Evolutionary conservation across 2,113 vertebrate species (phyloP).

Genomic region (Vulpes ferrilata): DNA sequence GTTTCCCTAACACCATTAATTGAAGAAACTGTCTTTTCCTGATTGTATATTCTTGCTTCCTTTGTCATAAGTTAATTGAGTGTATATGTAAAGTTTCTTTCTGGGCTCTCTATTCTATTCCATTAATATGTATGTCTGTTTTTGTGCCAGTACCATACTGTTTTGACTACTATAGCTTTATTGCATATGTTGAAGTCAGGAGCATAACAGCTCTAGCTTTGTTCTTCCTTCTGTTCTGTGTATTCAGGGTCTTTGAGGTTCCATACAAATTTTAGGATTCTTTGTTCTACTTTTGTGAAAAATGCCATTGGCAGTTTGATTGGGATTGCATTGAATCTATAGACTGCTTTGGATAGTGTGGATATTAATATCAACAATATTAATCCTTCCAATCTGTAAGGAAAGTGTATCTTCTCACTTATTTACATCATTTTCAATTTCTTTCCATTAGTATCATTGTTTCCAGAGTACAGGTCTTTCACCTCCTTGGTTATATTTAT

Average conservation of each 20-base stretch:
- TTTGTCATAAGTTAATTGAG: not conserved
- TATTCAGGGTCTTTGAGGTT: not conserved
- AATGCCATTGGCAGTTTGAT: not conserved
- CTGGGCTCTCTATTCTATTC: not conserved
- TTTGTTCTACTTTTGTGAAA: not conserved
- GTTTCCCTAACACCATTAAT: not conserved
- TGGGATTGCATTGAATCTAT: not conserved
- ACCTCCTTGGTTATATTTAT: not conserved
- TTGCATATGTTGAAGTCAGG: not conserved
- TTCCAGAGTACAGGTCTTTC: not conserved
- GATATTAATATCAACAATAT: not conserved
- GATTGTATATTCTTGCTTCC: not conserved
- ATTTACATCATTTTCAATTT: not conserved
- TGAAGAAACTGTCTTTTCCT: not conserved
- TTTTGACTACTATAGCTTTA: not conserved
- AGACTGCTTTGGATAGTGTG: not conserved
- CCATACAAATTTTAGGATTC: not conserved
- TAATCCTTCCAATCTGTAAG: not conserved
- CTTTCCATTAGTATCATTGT: not conserved
- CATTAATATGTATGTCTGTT: not conserved
- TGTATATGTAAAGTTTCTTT: not conserved
- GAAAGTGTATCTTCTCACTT: not conserved
- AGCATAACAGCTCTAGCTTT: not conserved
- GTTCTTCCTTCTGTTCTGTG: not conserved
- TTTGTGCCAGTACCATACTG: not conserved